phyloP scores from a whole-genome alignment of 2,113 vertebrate genomes.

The Megatriorchis doriae region DNA sequence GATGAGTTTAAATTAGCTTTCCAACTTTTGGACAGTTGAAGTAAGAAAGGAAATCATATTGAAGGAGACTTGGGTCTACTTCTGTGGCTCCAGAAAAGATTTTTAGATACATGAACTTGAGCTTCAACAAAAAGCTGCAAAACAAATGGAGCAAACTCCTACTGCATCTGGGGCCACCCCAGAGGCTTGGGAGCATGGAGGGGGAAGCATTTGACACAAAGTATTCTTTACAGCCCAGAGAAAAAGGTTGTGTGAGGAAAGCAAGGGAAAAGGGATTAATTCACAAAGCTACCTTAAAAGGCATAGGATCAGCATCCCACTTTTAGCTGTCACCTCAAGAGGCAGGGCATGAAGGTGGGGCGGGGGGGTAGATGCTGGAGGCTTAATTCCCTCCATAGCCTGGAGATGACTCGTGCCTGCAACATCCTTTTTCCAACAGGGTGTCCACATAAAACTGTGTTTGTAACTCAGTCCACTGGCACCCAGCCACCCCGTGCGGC shows the following conservation, averaged over 20 bases:
- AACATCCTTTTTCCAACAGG: constrained; percentile 17
- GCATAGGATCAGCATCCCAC: background rate
- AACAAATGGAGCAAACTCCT: background rate
- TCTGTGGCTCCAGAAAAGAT: background rate
- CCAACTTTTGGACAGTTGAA: background rate
- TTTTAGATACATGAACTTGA: background rate
- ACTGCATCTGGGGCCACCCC: background rate
- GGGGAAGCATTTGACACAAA: background rate
- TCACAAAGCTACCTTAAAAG: background rate
- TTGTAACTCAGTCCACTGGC: background rate
- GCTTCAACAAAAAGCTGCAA: background rate
- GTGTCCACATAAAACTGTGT: background rate
- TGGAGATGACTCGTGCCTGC: background rate
- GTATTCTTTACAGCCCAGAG: background rate
- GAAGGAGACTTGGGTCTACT: background rate
- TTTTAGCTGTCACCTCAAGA: background rate
- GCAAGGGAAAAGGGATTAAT: rapidly evolving
- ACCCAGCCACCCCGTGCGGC: rapidly evolving
- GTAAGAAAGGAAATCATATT: background rate
- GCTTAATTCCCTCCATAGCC: background rate
- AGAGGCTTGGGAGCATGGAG: background rate
- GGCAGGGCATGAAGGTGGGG: background rate
- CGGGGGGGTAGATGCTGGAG: background rate
- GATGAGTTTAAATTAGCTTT: background rate
- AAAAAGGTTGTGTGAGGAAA: background rate